Evolutionary conservation across 2,888 invertebrate species (phyloP).

Genomic region (Ophion obscuratus): DNA sequence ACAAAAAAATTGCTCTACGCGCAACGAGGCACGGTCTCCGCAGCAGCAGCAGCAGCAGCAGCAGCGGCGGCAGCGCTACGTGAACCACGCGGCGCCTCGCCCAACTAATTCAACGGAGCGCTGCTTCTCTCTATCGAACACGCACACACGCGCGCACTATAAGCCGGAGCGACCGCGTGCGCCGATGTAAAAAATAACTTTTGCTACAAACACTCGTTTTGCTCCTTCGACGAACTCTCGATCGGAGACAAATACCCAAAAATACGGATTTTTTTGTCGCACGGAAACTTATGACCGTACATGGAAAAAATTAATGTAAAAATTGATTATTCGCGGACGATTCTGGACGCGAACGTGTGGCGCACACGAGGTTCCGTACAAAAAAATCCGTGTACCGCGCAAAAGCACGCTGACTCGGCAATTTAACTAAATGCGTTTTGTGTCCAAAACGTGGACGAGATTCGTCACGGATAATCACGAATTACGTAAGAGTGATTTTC

Average conservation of each 20-base stretch:
- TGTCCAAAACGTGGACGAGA: constrained; percentile 7
- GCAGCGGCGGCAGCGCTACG: constrained; percentile 30
- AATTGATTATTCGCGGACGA: background rate
- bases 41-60: constrained; percentile 32
- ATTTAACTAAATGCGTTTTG: constrained; percentile 25
- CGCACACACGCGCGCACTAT: constrained; percentile 21
- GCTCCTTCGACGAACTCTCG: background rate
- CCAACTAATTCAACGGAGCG: constrained; percentile 57
- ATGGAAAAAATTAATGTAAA: background rate
- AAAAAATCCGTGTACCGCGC: constrained; percentile 44
- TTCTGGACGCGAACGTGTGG: background rate
- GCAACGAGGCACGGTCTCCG: constrained; percentile 53
- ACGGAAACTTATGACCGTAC: constrained; percentile 6
- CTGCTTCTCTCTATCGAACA: constrained; percentile 40
- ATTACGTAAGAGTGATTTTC: background rate
- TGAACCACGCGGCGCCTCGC: constrained; percentile 45
- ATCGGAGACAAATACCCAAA: background rate
- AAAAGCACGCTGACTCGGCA: constrained; percentile 77
- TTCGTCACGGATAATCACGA: constrained; percentile 17
- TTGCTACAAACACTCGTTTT: background rate
- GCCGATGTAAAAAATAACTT: constrained; percentile 29
- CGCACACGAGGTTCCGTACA: constrained; percentile 62
- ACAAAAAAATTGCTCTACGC: constrained; percentile 48
- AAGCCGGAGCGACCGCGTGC: constrained; percentile 34
- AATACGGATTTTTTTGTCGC: background rate